These are phyloP conservation scores for Piscicola geometra DNA, from an alignment of 2,888 invertebrate genomes.

Conservation along the genomic window DNA sequence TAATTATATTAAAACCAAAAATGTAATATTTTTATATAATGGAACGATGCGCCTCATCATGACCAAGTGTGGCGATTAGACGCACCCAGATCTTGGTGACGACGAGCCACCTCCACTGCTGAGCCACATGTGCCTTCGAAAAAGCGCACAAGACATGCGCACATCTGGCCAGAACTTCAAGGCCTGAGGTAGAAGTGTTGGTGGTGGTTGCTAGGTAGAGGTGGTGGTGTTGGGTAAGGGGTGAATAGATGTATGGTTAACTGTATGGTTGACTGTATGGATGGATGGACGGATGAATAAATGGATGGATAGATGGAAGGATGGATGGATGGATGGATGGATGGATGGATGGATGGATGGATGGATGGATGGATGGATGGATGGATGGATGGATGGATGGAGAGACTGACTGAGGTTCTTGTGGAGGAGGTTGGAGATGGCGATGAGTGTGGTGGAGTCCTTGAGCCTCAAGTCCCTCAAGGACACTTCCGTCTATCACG, in stretches of 20 bases:
- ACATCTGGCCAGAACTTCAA: background rate
- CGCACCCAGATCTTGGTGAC: conserved; percentile 23
- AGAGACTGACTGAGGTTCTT: background rate
- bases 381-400: no score
- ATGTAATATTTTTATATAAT: no score
- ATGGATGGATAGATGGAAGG: no score
- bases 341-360: no score
- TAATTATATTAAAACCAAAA: no score
- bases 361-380: no score
- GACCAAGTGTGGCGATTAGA: background rate
- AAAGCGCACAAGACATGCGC: conserved; percentile 12
- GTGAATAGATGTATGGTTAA: background rate
- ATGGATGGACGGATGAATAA: no score
- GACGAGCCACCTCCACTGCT: conserved; percentile 28
- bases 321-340: no score
- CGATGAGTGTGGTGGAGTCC: background rate
- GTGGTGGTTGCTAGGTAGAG: background rate
- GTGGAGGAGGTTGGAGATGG: background rate
- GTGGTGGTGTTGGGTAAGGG: background rate
- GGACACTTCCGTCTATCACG: conserved; percentile 21
- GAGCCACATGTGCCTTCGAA: conserved; percentile 27
- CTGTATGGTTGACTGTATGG: no score
- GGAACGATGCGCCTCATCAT: no score
- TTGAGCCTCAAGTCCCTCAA: conserved; percentile 7
- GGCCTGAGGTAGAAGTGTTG: background rate